Evolutionary conservation across 2,888 invertebrate species (phyloP).

Genomic region (Acleris cristana): DNA sequence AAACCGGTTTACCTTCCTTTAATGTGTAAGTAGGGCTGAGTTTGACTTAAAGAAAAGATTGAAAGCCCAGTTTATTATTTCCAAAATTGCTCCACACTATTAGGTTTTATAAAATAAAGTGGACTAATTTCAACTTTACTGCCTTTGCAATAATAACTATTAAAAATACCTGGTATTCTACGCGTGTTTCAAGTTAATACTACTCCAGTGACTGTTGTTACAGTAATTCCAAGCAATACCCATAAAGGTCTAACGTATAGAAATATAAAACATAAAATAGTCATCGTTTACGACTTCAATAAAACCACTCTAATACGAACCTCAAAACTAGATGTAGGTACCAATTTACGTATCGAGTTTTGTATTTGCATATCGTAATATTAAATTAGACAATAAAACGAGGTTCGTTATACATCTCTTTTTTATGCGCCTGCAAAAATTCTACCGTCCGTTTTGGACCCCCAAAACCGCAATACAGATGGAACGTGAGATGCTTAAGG

Average conservation of each 20-base stretch:
- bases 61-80: too few species aligned
- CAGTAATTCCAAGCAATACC: conserved; percentile 2
- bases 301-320: conserved; percentile 7
- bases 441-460: conserved; percentile 58
- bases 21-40: neutral
- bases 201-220: neutral
- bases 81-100: too few species aligned
- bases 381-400: conserved; percentile 24
- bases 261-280: conserved; percentile 15
- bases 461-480: conserved; percentile 74
- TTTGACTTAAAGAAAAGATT: neutral
- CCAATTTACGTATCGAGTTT: conserved; percentile 25
- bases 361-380: conserved; percentile 27
- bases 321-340: conserved; percentile 25
- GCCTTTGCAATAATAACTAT: neutral
- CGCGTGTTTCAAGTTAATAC: neutral
- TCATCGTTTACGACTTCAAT: conserved; percentile 16
- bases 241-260: conserved; percentile 6
- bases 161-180: neutral
- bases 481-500: conserved; percentile 75
- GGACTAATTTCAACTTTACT: neutral
- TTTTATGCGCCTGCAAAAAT: conserved; percentile 47
- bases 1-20: too few species aligned
- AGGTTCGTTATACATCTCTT: conserved; percentile 22
- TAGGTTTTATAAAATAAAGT: neutral